phyloP scores from a whole-genome alignment of 2,888 invertebrate species.

The Lasioglossum figueresi region DNA sequence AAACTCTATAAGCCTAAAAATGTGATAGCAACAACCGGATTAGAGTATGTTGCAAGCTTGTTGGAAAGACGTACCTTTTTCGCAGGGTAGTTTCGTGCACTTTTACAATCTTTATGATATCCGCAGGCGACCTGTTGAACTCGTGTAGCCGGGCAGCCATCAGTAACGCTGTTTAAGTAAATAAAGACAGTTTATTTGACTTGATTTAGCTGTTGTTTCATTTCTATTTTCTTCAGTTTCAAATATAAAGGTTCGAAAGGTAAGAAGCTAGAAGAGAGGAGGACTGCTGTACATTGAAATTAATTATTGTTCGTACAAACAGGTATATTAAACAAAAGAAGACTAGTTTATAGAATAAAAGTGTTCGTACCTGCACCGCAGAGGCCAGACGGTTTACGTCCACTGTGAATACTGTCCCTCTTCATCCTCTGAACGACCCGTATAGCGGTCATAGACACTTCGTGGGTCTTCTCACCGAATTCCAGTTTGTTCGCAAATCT shows the following conservation, averaged over 20 bases:
- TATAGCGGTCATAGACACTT: slow-evolving; percentile 97
- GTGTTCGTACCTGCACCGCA: slow-evolving; percentile 94
- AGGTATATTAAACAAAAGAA: too few species aligned
- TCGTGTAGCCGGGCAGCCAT: slow-evolving; percentile 97
- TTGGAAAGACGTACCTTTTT: slow-evolving; percentile 86
- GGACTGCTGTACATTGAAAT: too few species aligned
- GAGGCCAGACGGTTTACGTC: slow-evolving; percentile 97
- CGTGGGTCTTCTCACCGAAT: slow-evolving; percentile 96
- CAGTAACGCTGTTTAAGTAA: slow-evolving; percentile 89
- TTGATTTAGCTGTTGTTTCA: too few species aligned
- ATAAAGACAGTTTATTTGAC: background rate
- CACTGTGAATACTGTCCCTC: slow-evolving; percentile 98
- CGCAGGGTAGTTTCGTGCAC: slow-evolving; percentile 97
- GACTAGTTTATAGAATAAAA: background rate
- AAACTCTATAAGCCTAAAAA: slow-evolving; percentile 92
- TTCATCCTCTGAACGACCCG: slow-evolving; percentile 98
- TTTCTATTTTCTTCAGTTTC: too few species aligned
- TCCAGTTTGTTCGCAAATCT: slow-evolving; percentile 97
- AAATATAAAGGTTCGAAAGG: too few species aligned
- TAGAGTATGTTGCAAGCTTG: background rate
- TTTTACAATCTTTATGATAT: slow-evolving; percentile 97
- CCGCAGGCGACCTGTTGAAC: slow-evolving; percentile 93
- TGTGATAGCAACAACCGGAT: background rate
- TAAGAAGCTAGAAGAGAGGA: too few species aligned
- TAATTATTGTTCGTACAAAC: too few species aligned